phyloP scores from a whole-genome alignment of 2,888 invertebrate species.

The Andrena fulva region DNA sequence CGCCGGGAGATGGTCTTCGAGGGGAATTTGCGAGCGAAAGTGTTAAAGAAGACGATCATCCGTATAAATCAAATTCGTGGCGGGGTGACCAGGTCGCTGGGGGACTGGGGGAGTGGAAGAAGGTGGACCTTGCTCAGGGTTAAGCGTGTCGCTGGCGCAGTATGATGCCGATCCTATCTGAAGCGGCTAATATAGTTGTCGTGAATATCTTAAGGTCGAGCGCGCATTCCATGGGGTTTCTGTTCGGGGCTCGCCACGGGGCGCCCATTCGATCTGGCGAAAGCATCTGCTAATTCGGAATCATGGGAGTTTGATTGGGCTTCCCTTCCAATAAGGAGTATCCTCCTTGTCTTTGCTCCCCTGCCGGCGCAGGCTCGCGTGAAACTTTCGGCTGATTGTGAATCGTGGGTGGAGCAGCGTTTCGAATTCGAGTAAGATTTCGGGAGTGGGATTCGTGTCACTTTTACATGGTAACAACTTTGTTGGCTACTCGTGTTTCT shows the following conservation, averaged over 20 bases:
- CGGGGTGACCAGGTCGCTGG: neutral
- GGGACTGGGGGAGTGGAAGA: slow-evolving; percentile 14
- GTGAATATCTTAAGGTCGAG: slow-evolving; percentile 83
- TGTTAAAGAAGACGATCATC: slow-evolving; percentile 52
- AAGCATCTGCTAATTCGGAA: slow-evolving; percentile 85
- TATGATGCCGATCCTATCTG: slow-evolving; percentile 84
- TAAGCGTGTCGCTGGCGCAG: slow-evolving; percentile 81
- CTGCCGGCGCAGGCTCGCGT: slow-evolving; percentile 1
- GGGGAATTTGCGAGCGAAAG: slow-evolving; percentile 41
- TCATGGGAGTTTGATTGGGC: slow-evolving; percentile 84
- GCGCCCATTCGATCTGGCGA: slow-evolving; percentile 84
- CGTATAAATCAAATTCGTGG: slow-evolving; percentile 48
- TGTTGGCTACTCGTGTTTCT: no score
- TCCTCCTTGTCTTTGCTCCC: slow-evolving; percentile 15
- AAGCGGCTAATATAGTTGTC: slow-evolving; percentile 84
- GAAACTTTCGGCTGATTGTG: no score
- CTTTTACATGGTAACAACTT: no score
- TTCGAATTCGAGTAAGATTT: no score
- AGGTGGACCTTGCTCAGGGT: slow-evolving; percentile 67
- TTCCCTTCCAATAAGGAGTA: slow-evolving; percentile 31
- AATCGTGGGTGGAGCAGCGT: no score
- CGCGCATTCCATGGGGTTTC: slow-evolving; percentile 82
- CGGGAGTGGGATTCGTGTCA: no score
- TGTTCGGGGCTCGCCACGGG: slow-evolving; percentile 81
- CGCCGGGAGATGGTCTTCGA: slow-evolving; percentile 7